phyloP scores from a whole-genome alignment of 2,888 invertebrate genomes.

The Tipula lateralis region DNA sequence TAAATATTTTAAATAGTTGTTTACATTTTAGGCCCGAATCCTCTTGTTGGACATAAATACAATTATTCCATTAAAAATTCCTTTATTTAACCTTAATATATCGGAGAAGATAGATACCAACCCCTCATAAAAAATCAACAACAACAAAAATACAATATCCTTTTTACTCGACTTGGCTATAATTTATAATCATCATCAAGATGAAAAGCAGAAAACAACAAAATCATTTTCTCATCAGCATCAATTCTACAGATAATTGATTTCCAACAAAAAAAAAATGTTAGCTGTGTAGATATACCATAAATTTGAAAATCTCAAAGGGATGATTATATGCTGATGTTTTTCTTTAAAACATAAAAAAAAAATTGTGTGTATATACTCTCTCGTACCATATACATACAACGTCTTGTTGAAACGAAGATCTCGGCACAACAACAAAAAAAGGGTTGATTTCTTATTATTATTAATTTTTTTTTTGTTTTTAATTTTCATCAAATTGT shows the following conservation, averaged over 20 bases:
- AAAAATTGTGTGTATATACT: not conserved
- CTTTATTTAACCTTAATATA: not conserved
- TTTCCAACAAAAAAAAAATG: not conserved
- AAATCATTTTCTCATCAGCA: conserved; percentile 19
- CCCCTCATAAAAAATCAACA: not conserved
- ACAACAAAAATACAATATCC: not conserved
- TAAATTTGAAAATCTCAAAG: conserved; percentile 11
- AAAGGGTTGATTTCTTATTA: not conserved
- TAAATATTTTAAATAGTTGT: conserved; percentile 24
- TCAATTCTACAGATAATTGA: conserved; percentile 24
- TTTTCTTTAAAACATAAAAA: not conserved
- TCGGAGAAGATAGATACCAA: not conserved
- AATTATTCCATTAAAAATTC: conserved; percentile 24
- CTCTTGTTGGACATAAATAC: conserved; percentile 19
- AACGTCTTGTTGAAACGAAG: not conserved
- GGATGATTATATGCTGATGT: conserved; percentile 24
- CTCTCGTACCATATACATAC: no score
- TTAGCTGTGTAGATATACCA: not conserved
- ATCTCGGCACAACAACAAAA: not conserved
- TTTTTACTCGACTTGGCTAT: not conserved
- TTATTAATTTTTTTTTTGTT: not conserved
- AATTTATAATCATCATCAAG: conserved; percentile 24
- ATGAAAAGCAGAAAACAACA: not conserved
- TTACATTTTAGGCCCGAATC: not conserved
- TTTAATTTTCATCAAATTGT: conserved; percentile 15